Evolutionary conservation across 2,797 vertebrate species (phyloP).

Genomic region (Nannoperca australis): DNA sequence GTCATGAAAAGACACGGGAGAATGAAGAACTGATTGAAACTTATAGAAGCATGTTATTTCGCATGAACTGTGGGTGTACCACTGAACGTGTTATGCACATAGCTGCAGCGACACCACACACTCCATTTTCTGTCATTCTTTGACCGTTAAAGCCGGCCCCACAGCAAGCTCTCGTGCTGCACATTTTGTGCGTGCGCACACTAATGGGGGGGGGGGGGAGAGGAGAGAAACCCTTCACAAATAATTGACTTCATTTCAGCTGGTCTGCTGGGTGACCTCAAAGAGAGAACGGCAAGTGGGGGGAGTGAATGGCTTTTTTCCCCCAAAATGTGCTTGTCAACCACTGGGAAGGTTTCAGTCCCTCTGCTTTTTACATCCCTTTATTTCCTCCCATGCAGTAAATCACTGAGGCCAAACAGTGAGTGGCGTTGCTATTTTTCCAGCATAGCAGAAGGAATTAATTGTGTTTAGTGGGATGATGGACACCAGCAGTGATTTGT

Average conservation of each 20-base stretch:
- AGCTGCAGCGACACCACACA: slow-evolving; percentile 17
- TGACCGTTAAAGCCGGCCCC: slow-evolving; percentile 22
- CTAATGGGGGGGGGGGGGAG: background rate
- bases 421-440: slow-evolving; percentile 42
- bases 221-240: slow-evolving; percentile 19
- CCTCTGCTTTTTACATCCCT: slow-evolving; percentile 18
- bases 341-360: slow-evolving; percentile 18
- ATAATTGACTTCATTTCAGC: slow-evolving; percentile 44
- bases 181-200: slow-evolving; percentile 18
- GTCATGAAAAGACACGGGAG: slow-evolving; percentile 44
- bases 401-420: slow-evolving; percentile 37
- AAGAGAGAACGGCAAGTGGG: slow-evolving; percentile 11
- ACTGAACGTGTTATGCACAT: slow-evolving; percentile 49
- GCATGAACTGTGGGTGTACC: slow-evolving; percentile 42
- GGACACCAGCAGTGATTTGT: slow-evolving; percentile 57
- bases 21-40: slow-evolving; percentile 54
- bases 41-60: slow-evolving; percentile 46
- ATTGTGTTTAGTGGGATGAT: slow-evolving; percentile 55
- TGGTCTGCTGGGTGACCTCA: slow-evolving; percentile 29
- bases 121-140: slow-evolving; percentile 38
- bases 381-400: slow-evolving; percentile 23
- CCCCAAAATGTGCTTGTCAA: slow-evolving; percentile 13
- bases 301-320: slow-evolving; percentile 13
- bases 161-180: slow-evolving; percentile 21
- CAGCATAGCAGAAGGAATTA: slow-evolving; percentile 40